Evolutionary conservation across 2,888 invertebrate genomes (phyloP), one percentile per base, ranked within the genome.

Genomic region (Sminthurides aquaticus): DNA sequence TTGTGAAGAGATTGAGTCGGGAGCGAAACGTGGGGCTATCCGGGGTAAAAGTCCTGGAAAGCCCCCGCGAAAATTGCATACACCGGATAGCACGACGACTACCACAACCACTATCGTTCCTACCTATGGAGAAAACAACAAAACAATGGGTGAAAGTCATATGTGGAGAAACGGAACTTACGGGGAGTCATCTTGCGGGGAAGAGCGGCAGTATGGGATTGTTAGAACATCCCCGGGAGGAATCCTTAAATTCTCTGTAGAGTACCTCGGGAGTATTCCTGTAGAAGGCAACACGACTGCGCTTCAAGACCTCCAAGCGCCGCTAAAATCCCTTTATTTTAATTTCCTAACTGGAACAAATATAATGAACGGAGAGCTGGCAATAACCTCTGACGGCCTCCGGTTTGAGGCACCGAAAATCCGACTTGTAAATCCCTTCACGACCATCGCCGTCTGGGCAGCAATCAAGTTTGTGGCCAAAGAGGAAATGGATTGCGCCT

Each of bases 391-490:
- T 74, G 81, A 82, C 61, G 90, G 90, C 24, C 80, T 90, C n/a
- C 85, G 86, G 78, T 86, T 89, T n/a, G 83, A 85, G 77, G 71
- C 73, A n/a, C 72, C 75, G 0, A 74, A 73, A 66, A 68, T 75
- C 18, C 69, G 75, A 3, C 79, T 80, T 62, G 79, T 88, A 61
- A 91, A 92, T 76, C 89, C 91, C 1, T 93, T 92, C 76, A 89
- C 91, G 24, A 89, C 91, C 56, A 93, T 93, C 78, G 92, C 92
- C 1, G 92, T 93, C 1, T 93, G 93, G 93, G 92, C 92, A 22
- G 91, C 92, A 0, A 87, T 93, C 1, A 90, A 91, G 78, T 89
- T 92, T 77, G 87, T 89, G 5, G 84, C 88, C 24, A 59, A 48
- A 15, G 62, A 69, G 2, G 72, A 72, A 3, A 69, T 63, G 18